These are phyloP conservation scores for Acanthaster planci DNA, from an alignment of 35 echinoderm and acorn worm species.

Conservation along the genomic window DNA sequence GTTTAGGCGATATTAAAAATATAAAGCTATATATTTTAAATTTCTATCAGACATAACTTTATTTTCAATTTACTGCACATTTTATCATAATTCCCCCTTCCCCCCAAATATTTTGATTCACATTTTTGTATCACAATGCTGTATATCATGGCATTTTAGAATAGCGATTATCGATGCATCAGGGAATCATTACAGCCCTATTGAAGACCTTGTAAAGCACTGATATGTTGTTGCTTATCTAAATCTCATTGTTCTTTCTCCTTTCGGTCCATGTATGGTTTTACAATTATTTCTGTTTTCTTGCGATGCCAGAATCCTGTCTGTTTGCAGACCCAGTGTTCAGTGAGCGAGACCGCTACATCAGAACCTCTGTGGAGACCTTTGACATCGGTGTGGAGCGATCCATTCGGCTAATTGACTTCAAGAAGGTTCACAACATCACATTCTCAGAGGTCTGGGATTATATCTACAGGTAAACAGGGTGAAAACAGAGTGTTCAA, in stretches of 20 bases:
- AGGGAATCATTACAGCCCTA: no score
- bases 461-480: neutral
- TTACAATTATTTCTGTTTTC: neutral
- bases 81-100: no score
- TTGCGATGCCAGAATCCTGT: slow-evolving; percentile 44
- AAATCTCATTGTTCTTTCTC: neutral
- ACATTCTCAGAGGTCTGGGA: slow-evolving; percentile 30
- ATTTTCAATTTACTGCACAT: no score
- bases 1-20: no score
- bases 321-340: slow-evolving; percentile 47
- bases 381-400: slow-evolving; percentile 46
- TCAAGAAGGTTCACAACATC: slow-evolving; percentile 54
- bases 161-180: no score
- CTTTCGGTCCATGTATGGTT: neutral
- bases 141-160: no score
- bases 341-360: slow-evolving; percentile 46
- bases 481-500: neutral
- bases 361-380: slow-evolving; percentile 22
- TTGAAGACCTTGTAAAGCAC: no score
- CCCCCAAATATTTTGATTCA: no score
- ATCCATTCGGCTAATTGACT: slow-evolving; percentile 29
- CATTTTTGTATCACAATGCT: no score
- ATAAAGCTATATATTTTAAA: no score
- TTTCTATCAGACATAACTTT: no score
- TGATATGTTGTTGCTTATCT: neutral